Evolutionary conservation across 2,113 vertebrate genomes (phyloP).

Genomic region (Melanotaenia duboulayi): DNA sequence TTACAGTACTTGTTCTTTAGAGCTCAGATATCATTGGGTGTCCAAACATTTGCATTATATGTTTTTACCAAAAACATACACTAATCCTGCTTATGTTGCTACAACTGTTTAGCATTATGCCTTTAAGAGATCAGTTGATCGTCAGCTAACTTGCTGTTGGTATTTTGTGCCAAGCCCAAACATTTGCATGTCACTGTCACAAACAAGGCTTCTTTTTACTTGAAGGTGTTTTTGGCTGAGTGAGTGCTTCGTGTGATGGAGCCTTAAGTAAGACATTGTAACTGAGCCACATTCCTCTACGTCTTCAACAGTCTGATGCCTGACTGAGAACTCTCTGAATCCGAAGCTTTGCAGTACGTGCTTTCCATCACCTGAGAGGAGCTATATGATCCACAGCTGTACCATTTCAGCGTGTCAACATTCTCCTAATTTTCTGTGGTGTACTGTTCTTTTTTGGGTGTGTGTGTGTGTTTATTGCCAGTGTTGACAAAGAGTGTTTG

Average conservation of each 20-base stretch:
- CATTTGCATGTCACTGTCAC: not conserved
- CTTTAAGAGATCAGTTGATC: too few species aligned
- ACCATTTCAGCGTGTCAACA: not conserved
- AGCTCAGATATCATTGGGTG: too few species aligned
- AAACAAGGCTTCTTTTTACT: not conserved
- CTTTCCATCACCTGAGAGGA: not conserved
- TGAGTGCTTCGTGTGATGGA: not conserved
- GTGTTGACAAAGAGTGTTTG: slow-evolving; percentile 1
- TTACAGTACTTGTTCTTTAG: too few species aligned
- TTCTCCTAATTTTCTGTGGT: not conserved
- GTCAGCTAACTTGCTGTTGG: too few species aligned
- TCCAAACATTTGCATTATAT: too few species aligned
- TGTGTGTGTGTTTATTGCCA: too few species aligned
- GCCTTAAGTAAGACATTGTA: not conserved
- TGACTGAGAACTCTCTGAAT: not conserved
- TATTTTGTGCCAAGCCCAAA: not conserved
- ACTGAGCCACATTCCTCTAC: not conserved
- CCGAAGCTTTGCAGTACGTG: not conserved
- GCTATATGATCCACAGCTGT: not conserved
- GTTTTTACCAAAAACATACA: too few species aligned
- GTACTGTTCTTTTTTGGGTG: too few species aligned
- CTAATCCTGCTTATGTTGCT: too few species aligned
- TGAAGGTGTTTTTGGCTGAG: not conserved
- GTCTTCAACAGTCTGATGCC: not conserved
- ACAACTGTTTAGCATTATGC: too few species aligned